These are phyloP conservation scores for Hydrophis major DNA, from an alignment of 2,797 vertebrate species.

Conservation along the genomic window DNA sequence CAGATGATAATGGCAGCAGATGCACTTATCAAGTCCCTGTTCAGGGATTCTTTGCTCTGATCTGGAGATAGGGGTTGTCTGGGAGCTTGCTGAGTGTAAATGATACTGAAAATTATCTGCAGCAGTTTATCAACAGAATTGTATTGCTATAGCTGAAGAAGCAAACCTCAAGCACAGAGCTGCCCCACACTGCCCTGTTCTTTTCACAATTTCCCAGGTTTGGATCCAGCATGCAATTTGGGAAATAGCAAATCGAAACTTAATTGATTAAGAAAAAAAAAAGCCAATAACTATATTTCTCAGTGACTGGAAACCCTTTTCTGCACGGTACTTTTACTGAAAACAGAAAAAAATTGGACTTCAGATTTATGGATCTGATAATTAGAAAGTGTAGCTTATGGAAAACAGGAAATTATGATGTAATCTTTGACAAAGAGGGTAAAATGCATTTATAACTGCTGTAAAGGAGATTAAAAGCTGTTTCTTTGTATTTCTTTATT, in stretches of 20 bases:
- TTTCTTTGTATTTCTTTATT: not conserved
- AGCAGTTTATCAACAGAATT: not conserved
- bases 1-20: not conserved
- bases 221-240: not conserved
- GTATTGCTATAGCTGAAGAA: not conserved
- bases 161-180: not conserved
- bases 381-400: not conserved
- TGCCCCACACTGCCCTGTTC: not conserved
- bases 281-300: not conserved
- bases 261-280: not conserved
- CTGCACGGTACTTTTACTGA: not conserved
- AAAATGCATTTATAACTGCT: not conserved
- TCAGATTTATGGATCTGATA: not conserved
- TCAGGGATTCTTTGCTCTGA: not conserved
- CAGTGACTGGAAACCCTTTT: not conserved
- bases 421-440: not conserved
- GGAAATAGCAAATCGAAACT: not conserved
- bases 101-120: not conserved
- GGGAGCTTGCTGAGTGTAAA: not conserved
- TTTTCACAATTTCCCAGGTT: not conserved
- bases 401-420: not conserved
- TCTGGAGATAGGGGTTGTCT: not conserved
- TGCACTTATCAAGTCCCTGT: not conserved
- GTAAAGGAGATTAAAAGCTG: not conserved
- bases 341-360: not conserved